Evolutionary conservation across 2,797 vertebrate species (phyloP), one percentile per base, ranked within the genome.

Genomic region (Perodicticus potto): DNA sequence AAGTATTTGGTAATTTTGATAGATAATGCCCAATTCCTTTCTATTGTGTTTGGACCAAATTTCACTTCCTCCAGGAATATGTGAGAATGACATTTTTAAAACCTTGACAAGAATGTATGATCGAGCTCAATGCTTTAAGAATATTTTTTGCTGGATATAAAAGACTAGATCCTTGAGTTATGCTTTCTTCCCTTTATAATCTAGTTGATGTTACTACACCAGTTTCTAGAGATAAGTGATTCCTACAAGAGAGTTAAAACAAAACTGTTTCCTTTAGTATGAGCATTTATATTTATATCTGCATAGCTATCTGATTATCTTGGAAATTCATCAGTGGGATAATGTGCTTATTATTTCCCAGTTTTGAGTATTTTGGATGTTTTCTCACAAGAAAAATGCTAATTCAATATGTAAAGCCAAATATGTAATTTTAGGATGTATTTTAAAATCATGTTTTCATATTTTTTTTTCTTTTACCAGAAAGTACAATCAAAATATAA

Each of bases 361-460:
- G n/a, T 61, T 92, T 84, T 88, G 73, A 74, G 45, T 83, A 37
- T 83, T 88, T 61, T 83, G 77, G 61, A 70, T 70, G 61, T 37
- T 17, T 92, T 92, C 76, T 83, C 59, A 76, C 29, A 95, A 49
- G 34, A 86, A 69, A 86, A 78, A 55, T 93, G 76, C 27, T 61
- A 92, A 84, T 88, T 83, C 16, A 88, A 76, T 88, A 88, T 88
- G 61, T 61, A 88, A 92, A 95, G 88, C 88, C 57, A 92, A 88
- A 92, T 53, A 53, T 92, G 84, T 77, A 88, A 70, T 83, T 95
- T 95, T 49, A 92, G 53, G 76, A 88, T 59, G 34, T 77, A 92
- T 40, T 43, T 70, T 61, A 92, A 88, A 95, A 45, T 83, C 92
- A 53, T 83, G 27, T 70, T 27, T 37, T 88, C 70, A 7, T 34